A percentile compares a stretch with the other conserved stretches of the same genome.
phyloP scores from a whole-genome alignment of 2,888 invertebrate species.

The Apamea crenata region DNA sequence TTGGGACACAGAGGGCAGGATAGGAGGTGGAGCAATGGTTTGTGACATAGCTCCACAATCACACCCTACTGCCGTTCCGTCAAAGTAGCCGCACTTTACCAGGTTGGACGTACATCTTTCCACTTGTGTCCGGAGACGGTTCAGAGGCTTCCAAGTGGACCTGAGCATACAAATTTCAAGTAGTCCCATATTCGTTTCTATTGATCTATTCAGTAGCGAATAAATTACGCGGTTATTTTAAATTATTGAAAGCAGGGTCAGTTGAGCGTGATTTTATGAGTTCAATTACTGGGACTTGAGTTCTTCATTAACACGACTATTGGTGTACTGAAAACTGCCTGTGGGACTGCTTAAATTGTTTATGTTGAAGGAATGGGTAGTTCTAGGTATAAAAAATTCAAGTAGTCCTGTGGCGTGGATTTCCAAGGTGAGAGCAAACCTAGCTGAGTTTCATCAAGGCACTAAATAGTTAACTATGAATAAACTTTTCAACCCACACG shows the following conservation, averaged over 20 bases:
- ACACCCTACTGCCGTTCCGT: no score
- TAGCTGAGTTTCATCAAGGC: not conserved
- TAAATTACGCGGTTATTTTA: constrained; percentile 20
- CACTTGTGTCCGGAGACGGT: no score
- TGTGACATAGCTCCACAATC: no score
- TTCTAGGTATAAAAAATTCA: not conserved
- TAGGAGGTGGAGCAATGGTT: no score
- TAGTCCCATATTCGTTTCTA: constrained; percentile 38
- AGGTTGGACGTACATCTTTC: no score
- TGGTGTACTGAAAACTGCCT: not conserved
- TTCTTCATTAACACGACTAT: not conserved
- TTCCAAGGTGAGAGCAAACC: not conserved
- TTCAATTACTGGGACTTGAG: not conserved
- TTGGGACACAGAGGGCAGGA: no score
- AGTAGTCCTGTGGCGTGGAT: not conserved
- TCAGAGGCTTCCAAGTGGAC: not conserved
- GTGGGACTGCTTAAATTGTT: not conserved
- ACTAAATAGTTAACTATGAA: not conserved
- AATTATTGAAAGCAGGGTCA: not conserved
- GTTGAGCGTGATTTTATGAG: not conserved
- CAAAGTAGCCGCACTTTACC: no score
- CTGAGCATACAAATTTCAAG: not conserved
- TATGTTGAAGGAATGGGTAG: not conserved
- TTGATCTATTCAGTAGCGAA: constrained; percentile 45
- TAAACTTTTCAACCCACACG: not conserved